Evolutionary conservation across 1,140 invertebrate species (phyloP), one percentile per base, ranked within the genome.

Genomic region (Bombus pyrosoma): DNA sequence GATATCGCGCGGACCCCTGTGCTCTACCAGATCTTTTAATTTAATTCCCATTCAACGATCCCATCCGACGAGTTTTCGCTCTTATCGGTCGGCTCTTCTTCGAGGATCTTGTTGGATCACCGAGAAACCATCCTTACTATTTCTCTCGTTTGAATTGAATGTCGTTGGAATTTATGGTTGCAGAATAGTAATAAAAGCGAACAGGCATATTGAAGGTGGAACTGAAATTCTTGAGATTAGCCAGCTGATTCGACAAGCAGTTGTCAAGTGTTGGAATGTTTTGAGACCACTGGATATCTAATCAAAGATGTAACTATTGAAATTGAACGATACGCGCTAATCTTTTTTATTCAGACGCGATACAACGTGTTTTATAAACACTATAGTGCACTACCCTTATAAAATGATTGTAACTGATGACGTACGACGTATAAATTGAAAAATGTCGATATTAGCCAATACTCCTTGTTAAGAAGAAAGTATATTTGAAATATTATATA

Each of bases 11-110:
- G 69, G 22, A 59, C 32, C 39, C 78, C 68, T 57, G 64, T 77
- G 79, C 79, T 22, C n/a, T 66, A 79, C 72, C 25, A n/a, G 82
- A 73, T 72, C 68, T 80, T 81, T 86, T 89, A 89, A 89, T 89
- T 80, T 25, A 85, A 80, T 80, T 82, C 25, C 37, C 34, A 77
- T 74, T 82, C 79, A 32, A 43, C 53, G 41, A 28, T 39, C 64
- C 64, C 28, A 62, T 62, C 77, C 62, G 18, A 32, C 43, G 12
- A 43, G 71, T 62, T 75, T 28, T 43, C 39, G 18, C 32, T 43
- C 43, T 53, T 53, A 41, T 39, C 43, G 41, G 39, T 2, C 4
- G 1, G 28, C 10, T 18, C 15, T 43, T 25, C 22, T 25, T 8
- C 28, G 28, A 32, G 22, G 18, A 78, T 79, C 39, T 47, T 13